Conservation (phyloP, 2,113 vertebrate species). For the Syngnathus scovelli region DNA sequence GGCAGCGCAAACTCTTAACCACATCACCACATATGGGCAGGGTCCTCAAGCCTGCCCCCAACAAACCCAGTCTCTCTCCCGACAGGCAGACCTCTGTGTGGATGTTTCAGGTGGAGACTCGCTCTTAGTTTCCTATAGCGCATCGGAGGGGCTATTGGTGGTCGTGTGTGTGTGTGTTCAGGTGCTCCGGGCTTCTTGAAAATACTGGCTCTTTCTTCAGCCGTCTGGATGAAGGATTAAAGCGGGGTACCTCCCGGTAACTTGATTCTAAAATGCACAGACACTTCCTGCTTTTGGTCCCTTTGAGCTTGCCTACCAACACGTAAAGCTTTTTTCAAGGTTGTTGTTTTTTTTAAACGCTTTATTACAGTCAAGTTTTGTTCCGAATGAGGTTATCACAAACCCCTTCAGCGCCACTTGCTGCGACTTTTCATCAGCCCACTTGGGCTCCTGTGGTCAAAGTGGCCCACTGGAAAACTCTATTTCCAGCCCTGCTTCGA, state of each 20-base stretch:
- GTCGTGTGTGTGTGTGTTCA: slow-evolving; percentile 51
- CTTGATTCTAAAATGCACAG: slow-evolving; percentile 51
- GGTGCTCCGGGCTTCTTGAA: slow-evolving; percentile 43
- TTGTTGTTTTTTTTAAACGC: slow-evolving; percentile 1
- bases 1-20: slow-evolving; percentile 17
- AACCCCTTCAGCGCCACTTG: slow-evolving; percentile 14
- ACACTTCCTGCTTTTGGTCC: slow-evolving; percentile 38
- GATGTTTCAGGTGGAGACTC: slow-evolving; percentile 46
- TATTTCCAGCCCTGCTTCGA: slow-evolving; percentile 60
- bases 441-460: slow-evolving; percentile 55
- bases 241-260: slow-evolving; percentile 35
- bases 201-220: slow-evolving; percentile 57
- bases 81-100: slow-evolving; percentile 51
- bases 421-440: slow-evolving; percentile 46
- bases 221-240: slow-evolving; percentile 42
- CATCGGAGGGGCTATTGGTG: slow-evolving; percentile 31
- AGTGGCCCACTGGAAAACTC: slow-evolving; percentile 51
- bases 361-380: slow-evolving; percentile 10
- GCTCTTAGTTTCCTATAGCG: slow-evolving; percentile 38
- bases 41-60: slow-evolving; percentile 17
- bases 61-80: slow-evolving; percentile 32
- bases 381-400: slow-evolving; percentile 19
- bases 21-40: slow-evolving; percentile 52
- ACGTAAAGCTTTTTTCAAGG: slow-evolving; percentile 17
- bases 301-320: slow-evolving; percentile 26